A percentile compares a stretch with the other conserved stretches of the same genome.
Conservation (phyloP, 2,797 vertebrate species). For the Silurus lanzhouensis region DNA sequence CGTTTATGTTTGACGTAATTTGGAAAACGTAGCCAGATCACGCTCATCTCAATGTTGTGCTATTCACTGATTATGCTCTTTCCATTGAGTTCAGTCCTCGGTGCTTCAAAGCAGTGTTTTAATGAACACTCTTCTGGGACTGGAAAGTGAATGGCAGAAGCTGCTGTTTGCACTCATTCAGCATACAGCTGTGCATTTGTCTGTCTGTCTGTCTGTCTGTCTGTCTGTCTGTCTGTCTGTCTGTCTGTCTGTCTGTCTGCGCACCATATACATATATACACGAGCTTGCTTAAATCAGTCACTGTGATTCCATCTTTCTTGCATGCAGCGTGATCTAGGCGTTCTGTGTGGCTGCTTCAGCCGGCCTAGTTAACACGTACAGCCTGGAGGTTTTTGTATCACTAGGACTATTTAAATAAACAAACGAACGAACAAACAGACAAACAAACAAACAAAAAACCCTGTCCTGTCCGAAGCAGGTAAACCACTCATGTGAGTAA, state of each 20-base stretch:
- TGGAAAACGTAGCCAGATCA: conserved; percentile 73
- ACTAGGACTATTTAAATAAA: conserved; percentile 62
- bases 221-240: background rate
- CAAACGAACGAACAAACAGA: conserved; percentile 48
- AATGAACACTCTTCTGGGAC: conserved; percentile 62
- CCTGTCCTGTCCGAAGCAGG: conserved; percentile 66
- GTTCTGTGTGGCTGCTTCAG: conserved; percentile 61
- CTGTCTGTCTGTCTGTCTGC: background rate
- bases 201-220: background rate
- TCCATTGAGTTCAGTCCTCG: conserved; percentile 49
- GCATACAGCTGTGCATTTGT: conserved; percentile 53
- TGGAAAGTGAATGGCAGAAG: conserved; percentile 62
- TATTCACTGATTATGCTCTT: conserved; percentile 55
- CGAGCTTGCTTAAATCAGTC: conserved; percentile 3
- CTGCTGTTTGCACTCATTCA: conserved; percentile 62
- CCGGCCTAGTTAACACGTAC: conserved; percentile 68
- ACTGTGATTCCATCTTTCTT: conserved; percentile 32
- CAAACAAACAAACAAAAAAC: background rate
- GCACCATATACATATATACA: conserved; percentile 3
- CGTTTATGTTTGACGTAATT: conserved; percentile 74
- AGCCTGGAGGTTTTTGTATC: conserved; percentile 68
- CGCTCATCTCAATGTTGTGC: conserved; percentile 68
- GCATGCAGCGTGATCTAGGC: conserved; percentile 50
- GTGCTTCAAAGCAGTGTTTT: conserved; percentile 60
- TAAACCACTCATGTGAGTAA: conserved; percentile 80